Evolutionary conservation across 1,140 invertebrate species (phyloP).

Genomic region (Zaprionus taronus): DNA sequence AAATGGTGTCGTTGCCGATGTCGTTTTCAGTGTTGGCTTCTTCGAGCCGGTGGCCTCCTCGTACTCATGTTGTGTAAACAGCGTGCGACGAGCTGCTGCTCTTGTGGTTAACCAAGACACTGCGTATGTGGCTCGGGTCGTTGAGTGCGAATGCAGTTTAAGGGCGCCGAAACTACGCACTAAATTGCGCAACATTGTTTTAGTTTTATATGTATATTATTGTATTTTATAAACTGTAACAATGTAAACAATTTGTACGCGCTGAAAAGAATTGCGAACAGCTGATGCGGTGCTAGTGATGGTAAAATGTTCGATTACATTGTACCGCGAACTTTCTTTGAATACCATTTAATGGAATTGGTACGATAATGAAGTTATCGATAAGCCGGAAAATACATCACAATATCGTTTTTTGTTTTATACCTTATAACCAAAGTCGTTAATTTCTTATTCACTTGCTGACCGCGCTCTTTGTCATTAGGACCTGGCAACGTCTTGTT

Average conservation of each 20-base stretch:
- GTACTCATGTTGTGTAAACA: constrained; percentile 60
- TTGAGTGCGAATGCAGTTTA: constrained; percentile 28
- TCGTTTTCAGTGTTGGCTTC: constrained; percentile 28
- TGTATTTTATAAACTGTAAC: constrained; percentile 12
- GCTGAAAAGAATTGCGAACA: constrained; percentile 13
- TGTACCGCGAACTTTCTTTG: not conserved
- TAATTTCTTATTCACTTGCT: not conserved
- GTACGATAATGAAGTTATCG: not conserved
- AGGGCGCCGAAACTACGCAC: constrained; percentile 49
- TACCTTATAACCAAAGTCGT: not conserved
- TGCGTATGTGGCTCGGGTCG: not conserved
- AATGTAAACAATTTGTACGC: constrained; percentile 50
- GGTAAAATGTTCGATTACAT: not conserved
- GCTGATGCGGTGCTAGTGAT: constrained; percentile 22
- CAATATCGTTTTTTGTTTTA: not conserved
- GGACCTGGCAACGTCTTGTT: not conserved
- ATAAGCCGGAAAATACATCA: not conserved
- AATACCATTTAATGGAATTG: not conserved
- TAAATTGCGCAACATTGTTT: constrained; percentile 55
- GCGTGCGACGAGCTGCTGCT: constrained; percentile 18
- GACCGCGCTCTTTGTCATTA: not conserved
- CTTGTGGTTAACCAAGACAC: not conserved
- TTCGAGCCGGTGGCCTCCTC: not conserved
- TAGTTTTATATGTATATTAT: not conserved
- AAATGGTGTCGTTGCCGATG: constrained; percentile 17